phyloP scores from a whole-genome alignment of 2,113 vertebrate species.

The Brachyhypopomus occidentalis region DNA sequence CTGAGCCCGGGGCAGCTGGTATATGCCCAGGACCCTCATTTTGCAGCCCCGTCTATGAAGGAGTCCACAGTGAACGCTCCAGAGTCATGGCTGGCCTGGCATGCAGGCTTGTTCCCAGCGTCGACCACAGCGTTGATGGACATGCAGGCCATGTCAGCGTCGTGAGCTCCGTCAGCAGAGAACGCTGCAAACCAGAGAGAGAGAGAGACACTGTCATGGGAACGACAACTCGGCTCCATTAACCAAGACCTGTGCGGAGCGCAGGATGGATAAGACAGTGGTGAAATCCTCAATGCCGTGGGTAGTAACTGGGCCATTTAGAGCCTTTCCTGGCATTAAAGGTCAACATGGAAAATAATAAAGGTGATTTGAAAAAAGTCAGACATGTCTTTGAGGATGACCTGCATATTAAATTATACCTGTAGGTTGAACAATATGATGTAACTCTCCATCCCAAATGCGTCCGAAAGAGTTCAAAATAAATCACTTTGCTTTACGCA shows the following conservation, averaged over 20 bases:
- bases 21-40: slow-evolving; percentile 66
- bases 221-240: background rate
- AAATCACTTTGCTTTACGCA: background rate
- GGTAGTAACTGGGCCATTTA: too few relatives aligned
- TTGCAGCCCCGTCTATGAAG: slow-evolving; percentile 69
- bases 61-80: slow-evolving; percentile 74
- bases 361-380: too few relatives aligned
- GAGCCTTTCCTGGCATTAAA: too few relatives aligned
- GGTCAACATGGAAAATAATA: too few relatives aligned
- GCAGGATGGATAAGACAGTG: background rate
- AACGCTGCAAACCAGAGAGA: slow-evolving; percentile 76
- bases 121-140: slow-evolving; percentile 78
- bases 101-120: slow-evolving; percentile 78
- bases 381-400: too few relatives aligned
- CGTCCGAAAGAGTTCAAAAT: background rate
- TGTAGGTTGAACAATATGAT: background rate
- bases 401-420: too few relatives aligned
- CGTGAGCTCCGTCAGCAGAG: slow-evolving; percentile 75
- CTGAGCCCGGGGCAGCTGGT: slow-evolving; percentile 3
- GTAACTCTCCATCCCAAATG: background rate
- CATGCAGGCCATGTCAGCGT: slow-evolving; percentile 77
- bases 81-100: slow-evolving; percentile 71
- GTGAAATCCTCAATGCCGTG: background rate
- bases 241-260: background rate
- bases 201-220: slow-evolving; percentile 28